Base-by-base conservation (phyloP, 2,888 invertebrate species). In the Athripsodes cinereus region DNA sequence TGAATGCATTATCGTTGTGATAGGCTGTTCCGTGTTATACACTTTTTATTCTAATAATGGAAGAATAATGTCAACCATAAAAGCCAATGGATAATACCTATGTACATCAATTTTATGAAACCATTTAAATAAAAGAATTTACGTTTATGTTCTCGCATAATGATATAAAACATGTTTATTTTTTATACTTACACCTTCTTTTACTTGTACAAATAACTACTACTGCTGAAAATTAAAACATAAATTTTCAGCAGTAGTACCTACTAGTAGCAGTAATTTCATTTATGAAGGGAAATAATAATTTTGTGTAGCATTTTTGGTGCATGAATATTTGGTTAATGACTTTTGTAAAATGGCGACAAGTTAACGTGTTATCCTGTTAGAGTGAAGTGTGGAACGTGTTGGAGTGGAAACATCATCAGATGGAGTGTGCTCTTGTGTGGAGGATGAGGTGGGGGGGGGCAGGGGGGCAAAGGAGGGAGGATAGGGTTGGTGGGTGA, bases 331-430 rank as follows among this genome's bases (percentile, higher is more conserved):
- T 40, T 40, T 40, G 5, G 40, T 40, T 40, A 40, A 40, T 40
- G 40, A 40, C 40, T 40, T 40, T 40, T 40, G 40, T 40, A 16
- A 40, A 40, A 40, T 40, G 40, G 40, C 40, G 40, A 40, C 40
- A 40, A 40, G 40, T 40, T 40, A 40, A 40, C 40, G 40, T 40
- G 40, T 40, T 40, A 40, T 40, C 40, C 40, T 40, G 40, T 40
- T 40, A 40, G 40, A n/a, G 40, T 40, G 40, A 16, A 40, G 40
- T 40, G 40, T 16, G 16, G 40, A 40, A 40, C 40, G 40, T 40
- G 40, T 40, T 13, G 40, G 40, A 40, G 40, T 40, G 40, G 40
- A 40, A 26, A 40, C 40, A 40, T 40, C 40, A 40, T 40, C 40
- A 40, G 40, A 40, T 40, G 40, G 40, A 40, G 40, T 13, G 40